Evolutionary conservation across 1,140 invertebrate species (phyloP), one percentile per base, ranked within the genome.

Genomic region (Eurosta solidaginis): DNA sequence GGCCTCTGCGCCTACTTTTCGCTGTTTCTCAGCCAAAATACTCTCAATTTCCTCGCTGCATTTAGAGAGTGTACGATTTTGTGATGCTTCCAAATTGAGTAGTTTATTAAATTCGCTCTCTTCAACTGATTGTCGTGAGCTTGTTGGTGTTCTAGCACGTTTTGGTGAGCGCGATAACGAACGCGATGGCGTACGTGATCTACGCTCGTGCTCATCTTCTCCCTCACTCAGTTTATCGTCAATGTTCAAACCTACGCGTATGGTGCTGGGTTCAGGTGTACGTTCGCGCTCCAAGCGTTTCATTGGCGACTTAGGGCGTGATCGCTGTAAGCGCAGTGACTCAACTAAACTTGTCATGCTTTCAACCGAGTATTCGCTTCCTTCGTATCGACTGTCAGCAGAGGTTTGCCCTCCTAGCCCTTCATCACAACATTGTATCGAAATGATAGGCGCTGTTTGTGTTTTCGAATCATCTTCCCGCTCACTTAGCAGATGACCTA

Each of bases 401-500:
- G 25, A 2, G 1, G n/a, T 14, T 1, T 40, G 17, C n/a, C n/a
- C 25, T 52, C 52, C 5, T 50, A 3, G 50, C 0, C 74, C 42
- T 17, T 77, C 77, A 10, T 81, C 84, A 3, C 22, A 45, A 9
- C 79, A 68, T 76, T 84, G 81, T 33, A 85, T 84, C 1, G 80
- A 83, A 20, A 84, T 80, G 1, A 47, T 52, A 5, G 83, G 82
- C 3, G 82, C 14, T 27, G 76, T 77, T n/a, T n/a, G n/a, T n/a
- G n/a, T n/a, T n/a, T n/a, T n/a, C n/a, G n/a, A n/a, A n/a, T 82
- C 79, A 68, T 85, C 84, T 22, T 84, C 85, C 45, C 83, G 84
- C 1, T 82, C 84, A n/a, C 84, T 84, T 36, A 84, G 27, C 44
- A 82, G 82, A 6, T 81, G 81, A 79, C 0, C 81, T 78, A 3